Evolutionary conservation across 2,113 vertebrate species (phyloP).

Genomic region (Microcebus murinus): DNA sequence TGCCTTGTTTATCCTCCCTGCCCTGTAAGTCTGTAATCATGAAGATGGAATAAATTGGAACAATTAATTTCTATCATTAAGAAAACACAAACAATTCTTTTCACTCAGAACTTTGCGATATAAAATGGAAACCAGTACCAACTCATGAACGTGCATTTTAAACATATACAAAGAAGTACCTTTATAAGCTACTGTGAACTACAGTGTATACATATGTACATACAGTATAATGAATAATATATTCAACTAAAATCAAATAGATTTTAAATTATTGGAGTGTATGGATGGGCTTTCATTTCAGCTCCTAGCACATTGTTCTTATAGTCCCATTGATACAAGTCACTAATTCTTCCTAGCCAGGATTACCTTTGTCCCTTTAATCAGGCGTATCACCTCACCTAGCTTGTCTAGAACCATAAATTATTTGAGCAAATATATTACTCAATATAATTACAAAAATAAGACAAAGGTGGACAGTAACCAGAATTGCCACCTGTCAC

Average conservation of each 20-base stretch:
- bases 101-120: neutral
- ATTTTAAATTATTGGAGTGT: neutral
- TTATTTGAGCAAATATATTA: neutral
- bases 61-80: neutral
- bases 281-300: neutral
- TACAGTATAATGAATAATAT: neutral
- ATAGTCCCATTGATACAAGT: neutral
- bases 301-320: neutral
- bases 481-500: neutral
- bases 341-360: neutral
- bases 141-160: constrained; percentile 1
- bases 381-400: neutral
- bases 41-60: neutral
- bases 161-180: neutral
- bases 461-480: neutral
- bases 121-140: constrained; percentile 25
- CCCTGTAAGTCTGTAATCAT: neutral
- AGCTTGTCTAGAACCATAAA: neutral
- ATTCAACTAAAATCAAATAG: neutral
- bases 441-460: neutral
- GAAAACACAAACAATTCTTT: neutral
- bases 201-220: neutral
- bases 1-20: neutral
- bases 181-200: neutral
- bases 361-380: neutral